Base-by-base conservation (phyloP, 1,140 invertebrate genomes). In the Aphis craccivora region DNA sequence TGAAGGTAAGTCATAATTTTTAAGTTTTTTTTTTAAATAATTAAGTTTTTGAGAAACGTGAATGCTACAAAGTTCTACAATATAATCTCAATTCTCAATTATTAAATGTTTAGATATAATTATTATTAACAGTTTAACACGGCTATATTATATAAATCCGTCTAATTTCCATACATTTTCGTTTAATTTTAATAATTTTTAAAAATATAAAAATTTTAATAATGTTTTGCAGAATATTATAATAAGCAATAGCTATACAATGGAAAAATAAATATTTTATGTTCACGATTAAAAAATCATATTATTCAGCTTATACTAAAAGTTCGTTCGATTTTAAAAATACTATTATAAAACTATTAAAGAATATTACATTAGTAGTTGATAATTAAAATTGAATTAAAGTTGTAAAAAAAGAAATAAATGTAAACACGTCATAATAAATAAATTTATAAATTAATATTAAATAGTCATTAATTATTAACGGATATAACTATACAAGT, bases 401-500 rank as follows among this genome's bases (percentile, higher is more conserved):
- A 45, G 11, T 45, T 45, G 45, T 11, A 8, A 55, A 8, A 23
- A 30, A 67, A 30, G 30, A 67, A 67, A 30, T n/a, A 0, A n/a
- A 67, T 0, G 45, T 18, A 18, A 18, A 76, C 60, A n/a, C 18
- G 14, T 14, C 30, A 76, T 67, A 67, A 67, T 60, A 30, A 14
- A 67, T n/a, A n/a, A n/a, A 67, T 60, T 76, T 18, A n/a, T 76
- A 76, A n/a, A 67, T 60, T 76, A n/a, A n/a, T 76, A 76, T n/a
- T 11, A 14, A 67, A n/a, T 30, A 60, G 3, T 60, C 9, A 60
- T 25, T 25, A 55, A 55, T 55, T 60, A 55, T 55, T 55, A 55
- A 25, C 4, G 45, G 53, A 55, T 55, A 55, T 55, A 55, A 60
- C 25, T 14, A 45, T 45, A 45, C 37, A 40, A 40, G 2, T 40